A percentile compares a stretch with the other conserved stretches of the same genome.
Conservation (phyloP, 2,888 invertebrate genomes). For the Invenusta paracnida region DNA sequence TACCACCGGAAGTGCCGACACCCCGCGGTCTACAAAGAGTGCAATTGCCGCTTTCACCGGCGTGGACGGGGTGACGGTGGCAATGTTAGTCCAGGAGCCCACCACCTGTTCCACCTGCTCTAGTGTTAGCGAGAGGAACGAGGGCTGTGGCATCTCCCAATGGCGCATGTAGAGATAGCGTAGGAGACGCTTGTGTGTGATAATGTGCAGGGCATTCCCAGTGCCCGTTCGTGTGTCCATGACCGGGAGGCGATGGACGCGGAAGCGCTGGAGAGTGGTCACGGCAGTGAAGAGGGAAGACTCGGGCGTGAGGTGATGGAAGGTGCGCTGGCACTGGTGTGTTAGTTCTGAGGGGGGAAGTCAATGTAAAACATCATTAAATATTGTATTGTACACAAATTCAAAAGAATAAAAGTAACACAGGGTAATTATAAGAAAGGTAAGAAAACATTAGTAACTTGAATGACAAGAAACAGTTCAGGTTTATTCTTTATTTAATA, state of each 20-base stretch:
- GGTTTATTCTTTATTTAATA: too few species aligned
- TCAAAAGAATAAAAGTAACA: too few species aligned
- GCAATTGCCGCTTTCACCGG: constrained; percentile 29
- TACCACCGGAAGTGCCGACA: constrained; percentile 38
- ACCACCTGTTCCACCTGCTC: neutral
- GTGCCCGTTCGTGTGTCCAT: constrained; percentile 39
- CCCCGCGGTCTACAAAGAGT: constrained; percentile 28
- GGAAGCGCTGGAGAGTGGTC: neutral
- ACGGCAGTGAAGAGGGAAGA: constrained; percentile 30
- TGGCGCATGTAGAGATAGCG: constrained; percentile 26
- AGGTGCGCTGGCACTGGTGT: neutral
- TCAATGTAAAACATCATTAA: neutral
- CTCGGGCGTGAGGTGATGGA: constrained; percentile 32
- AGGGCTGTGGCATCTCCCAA: constrained; percentile 34
- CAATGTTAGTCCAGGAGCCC: constrained; percentile 34
- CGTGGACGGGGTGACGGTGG: neutral
- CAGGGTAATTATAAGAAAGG: too few species aligned
- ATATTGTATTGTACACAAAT: too few species aligned
- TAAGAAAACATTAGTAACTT: too few species aligned
- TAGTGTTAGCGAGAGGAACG: constrained; percentile 20
- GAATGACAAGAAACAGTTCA: too few species aligned
- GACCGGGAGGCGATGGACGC: constrained; percentile 41
- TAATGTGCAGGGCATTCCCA: constrained; percentile 40
- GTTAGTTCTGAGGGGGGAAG: neutral
- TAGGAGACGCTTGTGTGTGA: constrained; percentile 39